These are phyloP conservation scores for Todiramphus chloris DNA, from an alignment of 2,113 vertebrate species.

Conservation along the genomic window DNA sequence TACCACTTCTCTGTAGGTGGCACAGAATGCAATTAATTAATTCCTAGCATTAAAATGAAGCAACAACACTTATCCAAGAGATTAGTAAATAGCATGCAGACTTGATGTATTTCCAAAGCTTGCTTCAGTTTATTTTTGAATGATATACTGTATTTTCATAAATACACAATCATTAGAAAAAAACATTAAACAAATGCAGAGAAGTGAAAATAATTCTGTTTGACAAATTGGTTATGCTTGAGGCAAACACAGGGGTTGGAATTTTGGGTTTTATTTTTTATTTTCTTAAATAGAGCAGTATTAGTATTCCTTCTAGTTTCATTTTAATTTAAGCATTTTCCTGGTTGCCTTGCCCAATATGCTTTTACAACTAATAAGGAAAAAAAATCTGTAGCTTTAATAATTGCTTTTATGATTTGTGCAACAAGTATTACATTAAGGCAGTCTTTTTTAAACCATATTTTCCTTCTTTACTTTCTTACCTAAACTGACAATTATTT, in stretches of 20 bases:
- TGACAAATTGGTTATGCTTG: slow-evolving; percentile 42
- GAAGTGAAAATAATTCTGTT: slow-evolving; percentile 52
- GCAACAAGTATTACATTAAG: background rate
- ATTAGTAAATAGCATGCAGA: slow-evolving; percentile 36
- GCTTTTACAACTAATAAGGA: background rate
- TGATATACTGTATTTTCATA: slow-evolving; percentile 37
- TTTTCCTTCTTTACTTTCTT: background rate
- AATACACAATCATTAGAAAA: slow-evolving; percentile 50
- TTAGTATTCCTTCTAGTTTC: background rate
- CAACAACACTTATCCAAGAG: slow-evolving; percentile 29
- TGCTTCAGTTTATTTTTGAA: slow-evolving; percentile 33
- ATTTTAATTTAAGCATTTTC: slow-evolving; percentile 39
- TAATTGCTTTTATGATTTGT: background rate
- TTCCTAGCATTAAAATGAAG: slow-evolving; percentile 46
- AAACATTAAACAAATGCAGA: slow-evolving; percentile 46
- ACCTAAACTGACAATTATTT: background rate
- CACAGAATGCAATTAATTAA: slow-evolving; percentile 62
- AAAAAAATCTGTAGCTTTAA: background rate
- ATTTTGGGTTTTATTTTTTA: background rate
- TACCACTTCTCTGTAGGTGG: slow-evolving; percentile 17
- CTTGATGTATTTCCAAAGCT: background rate
- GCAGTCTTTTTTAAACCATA: background rate
- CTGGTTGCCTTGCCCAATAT: background rate
- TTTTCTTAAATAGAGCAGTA: background rate
- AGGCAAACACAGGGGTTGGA: background rate